Evolutionary conservation across 1,140 invertebrate genomes (phyloP), one percentile per base, ranked within the genome.

Genomic region (Diorhabda carinulata): DNA sequence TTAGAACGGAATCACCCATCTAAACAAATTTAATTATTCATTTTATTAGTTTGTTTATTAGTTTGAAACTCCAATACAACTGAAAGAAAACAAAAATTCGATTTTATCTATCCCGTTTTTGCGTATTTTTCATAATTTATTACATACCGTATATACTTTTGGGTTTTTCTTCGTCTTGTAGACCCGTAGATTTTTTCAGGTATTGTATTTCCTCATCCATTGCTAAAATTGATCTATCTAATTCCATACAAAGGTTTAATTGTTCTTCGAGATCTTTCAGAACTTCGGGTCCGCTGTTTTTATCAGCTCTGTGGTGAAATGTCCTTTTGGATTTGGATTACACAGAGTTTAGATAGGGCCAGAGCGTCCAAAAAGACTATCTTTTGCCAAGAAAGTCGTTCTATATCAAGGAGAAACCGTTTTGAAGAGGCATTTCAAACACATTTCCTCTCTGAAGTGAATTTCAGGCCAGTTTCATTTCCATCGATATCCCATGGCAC

Each of bases 191-290:
- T 83, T 93, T 93, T 74, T 91, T 89, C 58, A 92, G 88, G 82
- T 89, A 94, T 81, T 94, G 89, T 62, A 98, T 96, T 78, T 97
- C 94, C 80, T 96, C 92, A 82, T 98, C 95, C 94, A 97, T 97
- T 78, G 90, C 88, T 74, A 91, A 88, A 65, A 98, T 88, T 79
- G 93, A 91, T 77, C 91, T 90, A 78, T 97, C 92, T 71, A 97
- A 83, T 75, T 91, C 89, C 67, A 94, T 93, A 78, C 94, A 96
- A 64, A 89, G 86, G 10, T 89, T 88, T 88, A 97, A 93, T 87
- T 97, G 88, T 77, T 92, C 88, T 84, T 98, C 93, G 59, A 98
- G 81, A 62, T 91, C 88, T 71, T 90, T 88, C 72, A 98, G 86
- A 85, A 97, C 96, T 69, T 87, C 85, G 0, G 93, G 90, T 66